phyloP scores from a whole-genome alignment of 1,140 invertebrate species.

The Eciton burchellii region DNA sequence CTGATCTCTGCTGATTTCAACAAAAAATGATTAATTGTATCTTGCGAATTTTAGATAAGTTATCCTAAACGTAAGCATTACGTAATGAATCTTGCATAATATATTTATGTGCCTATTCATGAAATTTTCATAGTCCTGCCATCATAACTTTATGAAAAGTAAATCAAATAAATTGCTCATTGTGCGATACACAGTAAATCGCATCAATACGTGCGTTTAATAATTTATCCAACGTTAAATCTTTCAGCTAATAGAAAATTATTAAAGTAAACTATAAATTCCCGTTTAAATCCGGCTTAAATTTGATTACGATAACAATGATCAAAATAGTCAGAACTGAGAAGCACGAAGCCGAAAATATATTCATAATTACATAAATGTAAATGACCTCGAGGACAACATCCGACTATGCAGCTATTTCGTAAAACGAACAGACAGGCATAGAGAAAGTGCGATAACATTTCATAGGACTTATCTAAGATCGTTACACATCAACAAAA shows the following conservation, averaged over 20 bases:
- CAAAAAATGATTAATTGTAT: background rate
- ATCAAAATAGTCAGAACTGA: background rate
- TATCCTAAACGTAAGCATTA: conserved; percentile 2
- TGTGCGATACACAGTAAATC: background rate
- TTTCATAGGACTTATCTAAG: background rate
- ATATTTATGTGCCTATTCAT: background rate
- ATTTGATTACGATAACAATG: background rate
- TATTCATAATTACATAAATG: background rate
- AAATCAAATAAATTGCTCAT: conserved; percentile 12
- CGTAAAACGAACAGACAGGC: background rate
- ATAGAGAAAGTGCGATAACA: background rate
- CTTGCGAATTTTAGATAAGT: conserved; percentile 28
- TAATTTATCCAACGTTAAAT: background rate
- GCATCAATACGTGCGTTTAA: background rate
- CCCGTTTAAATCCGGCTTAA: background rate
- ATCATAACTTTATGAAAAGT: background rate
- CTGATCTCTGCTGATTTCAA: background rate
- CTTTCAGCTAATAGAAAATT: conserved; percentile 11
- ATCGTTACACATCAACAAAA: background rate
- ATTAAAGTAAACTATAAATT: background rate
- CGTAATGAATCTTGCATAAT: background rate
- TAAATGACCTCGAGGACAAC: background rate
- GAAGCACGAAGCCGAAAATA: background rate
- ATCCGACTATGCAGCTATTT: conserved; percentile 9
- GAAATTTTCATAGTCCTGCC: background rate